Evolutionary conservation across 1,140 invertebrate species (phyloP), one percentile per base, ranked within the genome.

Genomic region (Drosophila virilis): DNA sequence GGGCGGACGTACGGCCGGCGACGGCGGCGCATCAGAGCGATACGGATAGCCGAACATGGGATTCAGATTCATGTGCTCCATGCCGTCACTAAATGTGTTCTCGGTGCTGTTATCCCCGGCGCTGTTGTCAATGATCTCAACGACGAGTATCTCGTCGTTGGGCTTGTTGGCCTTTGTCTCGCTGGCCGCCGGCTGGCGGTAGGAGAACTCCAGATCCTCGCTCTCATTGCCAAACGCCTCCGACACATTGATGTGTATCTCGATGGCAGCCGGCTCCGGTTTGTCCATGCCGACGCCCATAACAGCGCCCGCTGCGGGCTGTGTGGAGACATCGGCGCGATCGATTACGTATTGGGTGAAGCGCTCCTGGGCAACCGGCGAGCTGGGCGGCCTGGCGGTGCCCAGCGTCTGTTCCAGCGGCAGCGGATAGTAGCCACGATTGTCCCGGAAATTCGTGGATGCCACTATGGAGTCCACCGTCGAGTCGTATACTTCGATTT

Each of bases 191-290:
- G 69, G 77, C 43, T 92, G 83, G 6, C 91, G 66, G 55, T 91
- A 92, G 12, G 85, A 91, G 58, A 92, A 91, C 46, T 92, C 91
- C 10, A 92, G 65, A 46, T 92, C 89, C 32, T 92, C 91, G 46
- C 81, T 92, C 42, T 91, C 89, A 40, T 74, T 92, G 10, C 91
- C 91, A 12, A 92, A 78, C 0, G 85, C 91, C 59, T 92, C 91
- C 0, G 91, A 92, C 0, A 92, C 91, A 65, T 92, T 92, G 5
- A 92, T 92, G 60, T 92, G 91, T 9, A 92, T 92, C 50, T 92
- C 91, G 6, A 92, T 92, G 40, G 91, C 90, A 8, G 91, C 90
- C 13, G 91, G 91, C 55, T 91, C 81, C 0, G 88, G 91, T 12
- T 88, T 86, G 8, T 82, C 91, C 8, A 82, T 4, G 0, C 45